These are phyloP conservation scores for Zosterops hypoxanthus DNA, from an alignment of 2,113 vertebrate species.

Conservation along the genomic window DNA sequence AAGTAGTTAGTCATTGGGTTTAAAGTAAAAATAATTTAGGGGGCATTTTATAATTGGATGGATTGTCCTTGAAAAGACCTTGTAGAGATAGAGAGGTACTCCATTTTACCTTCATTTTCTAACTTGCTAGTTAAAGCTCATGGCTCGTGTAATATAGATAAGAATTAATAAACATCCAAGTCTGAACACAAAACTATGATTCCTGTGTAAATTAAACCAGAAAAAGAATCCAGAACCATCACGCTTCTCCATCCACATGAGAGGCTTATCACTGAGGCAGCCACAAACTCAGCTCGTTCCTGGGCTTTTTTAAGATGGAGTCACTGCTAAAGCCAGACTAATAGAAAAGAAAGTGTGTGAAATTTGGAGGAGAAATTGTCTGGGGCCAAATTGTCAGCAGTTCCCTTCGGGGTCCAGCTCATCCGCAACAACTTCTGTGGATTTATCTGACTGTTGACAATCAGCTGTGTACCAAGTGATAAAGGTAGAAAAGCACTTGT, in stretches of 20 bases:
- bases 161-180: too few species aligned
- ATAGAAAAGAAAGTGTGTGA: neutral
- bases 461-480: fast-evolving
- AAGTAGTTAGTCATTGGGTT: too few species aligned
- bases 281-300: neutral
- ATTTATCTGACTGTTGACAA: neutral
- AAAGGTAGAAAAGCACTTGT: neutral
- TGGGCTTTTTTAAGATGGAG: neutral
- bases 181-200: too few species aligned
- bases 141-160: too few species aligned
- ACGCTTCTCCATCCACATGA: neutral
- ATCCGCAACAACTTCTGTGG: neutral
- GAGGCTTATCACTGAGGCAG: neutral
- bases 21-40: too few species aligned
- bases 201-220: too few species aligned
- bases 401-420: neutral
- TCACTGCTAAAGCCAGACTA: neutral
- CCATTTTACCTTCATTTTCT: too few species aligned
- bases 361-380: neutral
- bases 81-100: too few species aligned
- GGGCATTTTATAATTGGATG: too few species aligned
- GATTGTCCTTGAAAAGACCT: too few species aligned
- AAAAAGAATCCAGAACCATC: too few species aligned
- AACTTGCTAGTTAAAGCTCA: too few species aligned
- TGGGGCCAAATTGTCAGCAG: neutral